phyloP scores from a whole-genome alignment of 92 coral and sea anemone genomes.

The Epizoanthus ramosus region DNA sequence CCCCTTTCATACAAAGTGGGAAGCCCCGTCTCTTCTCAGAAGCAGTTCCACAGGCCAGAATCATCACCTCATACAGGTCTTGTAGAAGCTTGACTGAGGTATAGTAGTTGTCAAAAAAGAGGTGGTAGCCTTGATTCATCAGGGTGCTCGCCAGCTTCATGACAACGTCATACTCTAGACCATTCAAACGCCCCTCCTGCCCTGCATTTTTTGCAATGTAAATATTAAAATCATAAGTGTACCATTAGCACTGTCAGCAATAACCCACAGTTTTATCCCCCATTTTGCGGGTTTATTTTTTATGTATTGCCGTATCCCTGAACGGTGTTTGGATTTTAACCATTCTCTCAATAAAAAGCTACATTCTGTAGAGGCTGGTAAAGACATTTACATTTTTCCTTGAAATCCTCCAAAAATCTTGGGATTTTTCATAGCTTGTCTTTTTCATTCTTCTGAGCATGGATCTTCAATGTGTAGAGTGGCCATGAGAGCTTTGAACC shows the following conservation, averaged over 20 bases:
- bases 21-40: slow-evolving; percentile 51
- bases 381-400: too few species aligned
- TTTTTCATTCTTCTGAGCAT: slow-evolving; percentile 24
- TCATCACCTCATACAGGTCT: slow-evolving; percentile 40
- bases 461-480: slow-evolving; percentile 56
- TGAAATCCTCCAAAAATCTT: too few species aligned
- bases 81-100: slow-evolving; percentile 39
- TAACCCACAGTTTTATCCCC: too few species aligned
- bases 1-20: slow-evolving; percentile 54
- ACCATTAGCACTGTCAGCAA: too few species aligned
- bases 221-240: too few species aligned
- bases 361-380: too few species aligned
- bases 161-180: too few species aligned
- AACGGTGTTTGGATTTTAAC: too few species aligned
- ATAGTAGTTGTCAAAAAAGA: slow-evolving; percentile 57
- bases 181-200: too few species aligned
- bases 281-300: too few species aligned
- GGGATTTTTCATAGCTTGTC: background rate
- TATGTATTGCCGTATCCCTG: too few species aligned
- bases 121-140: slow-evolving; percentile 64
- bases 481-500: slow-evolving; percentile 68
- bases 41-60: slow-evolving; percentile 64
- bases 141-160: background rate
- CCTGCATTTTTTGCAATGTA: too few species aligned
- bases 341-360: slow-evolving; percentile 53